phyloP scores from a whole-genome alignment of 2,888 invertebrate genomes.

The Spisula subtruncata region DNA sequence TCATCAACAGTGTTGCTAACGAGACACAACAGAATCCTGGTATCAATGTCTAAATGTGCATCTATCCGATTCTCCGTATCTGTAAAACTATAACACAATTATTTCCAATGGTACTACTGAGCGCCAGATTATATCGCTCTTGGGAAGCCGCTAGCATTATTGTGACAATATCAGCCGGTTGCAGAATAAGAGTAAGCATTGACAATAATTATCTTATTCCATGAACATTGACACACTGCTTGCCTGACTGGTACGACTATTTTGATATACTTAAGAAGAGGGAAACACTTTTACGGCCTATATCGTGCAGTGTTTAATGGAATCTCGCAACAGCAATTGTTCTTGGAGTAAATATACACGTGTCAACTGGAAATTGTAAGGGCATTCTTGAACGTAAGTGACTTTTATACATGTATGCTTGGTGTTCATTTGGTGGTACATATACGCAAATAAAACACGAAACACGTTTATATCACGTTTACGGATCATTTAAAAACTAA shows the following conservation, averaged over 20 bases:
- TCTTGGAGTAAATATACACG: conserved; percentile 6
- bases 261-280: neutral
- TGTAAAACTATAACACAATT: neutral
- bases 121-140: neutral
- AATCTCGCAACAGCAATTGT: neutral
- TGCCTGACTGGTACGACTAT: conserved; percentile 14
- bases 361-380: neutral
- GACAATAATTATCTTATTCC: neutral
- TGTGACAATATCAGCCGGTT: conserved; percentile 16
- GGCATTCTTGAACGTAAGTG: neutral
- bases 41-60: neutral
- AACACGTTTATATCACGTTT: too few species aligned
- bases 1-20: neutral
- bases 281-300: conserved; percentile 7
- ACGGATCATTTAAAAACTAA: neutral
- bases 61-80: neutral
- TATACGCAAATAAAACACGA: too few species aligned
- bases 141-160: conserved; percentile 18
- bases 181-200: neutral
- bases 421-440: neutral
- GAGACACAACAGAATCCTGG: neutral
- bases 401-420: neutral
- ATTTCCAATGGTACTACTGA: neutral
- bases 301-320: conserved; percentile 18
- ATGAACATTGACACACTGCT: neutral